Base-by-base conservation (phyloP, 2,113 vertebrate genomes). In the Cichladusa arquata region DNA sequence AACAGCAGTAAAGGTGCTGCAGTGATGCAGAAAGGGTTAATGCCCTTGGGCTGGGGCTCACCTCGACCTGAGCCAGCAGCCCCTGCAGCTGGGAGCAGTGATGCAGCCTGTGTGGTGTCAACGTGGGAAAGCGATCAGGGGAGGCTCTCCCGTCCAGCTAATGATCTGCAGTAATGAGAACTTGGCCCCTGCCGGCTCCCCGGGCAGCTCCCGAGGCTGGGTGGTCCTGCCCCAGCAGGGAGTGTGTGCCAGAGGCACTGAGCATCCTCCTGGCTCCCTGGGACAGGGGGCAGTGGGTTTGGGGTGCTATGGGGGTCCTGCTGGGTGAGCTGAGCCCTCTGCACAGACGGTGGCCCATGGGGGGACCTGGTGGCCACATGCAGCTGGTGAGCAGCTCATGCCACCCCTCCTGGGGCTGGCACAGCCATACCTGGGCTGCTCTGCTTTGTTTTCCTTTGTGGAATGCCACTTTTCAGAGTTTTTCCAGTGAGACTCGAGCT, bases 131-230 rank as follows among this genome's bases (percentile, higher is more conserved):
- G 71, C 0, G 50, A 61, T 82, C 53, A 85, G 90, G 73, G 61
- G 56, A 81, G 70, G 36, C 65, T 45, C 29, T 93, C 65, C 90
- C 6, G 0, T 15, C 25, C 45, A 19, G 77, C 84, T 91, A 40
- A 90, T 15, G 67, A 86, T 33, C 70, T 82, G 78, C 50, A 40
- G 53, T 69, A 90, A 92, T 73, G 88, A 95, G 92, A 88, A 65
- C 74, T 88, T 94, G 93, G 95, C 85, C 74, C 72, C 50, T 18
- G 1, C 36, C 78, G 28, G 48, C 69, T 84, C 83, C 22, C 47
- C 5, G 51, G 84, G 72, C 56, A 53, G 95, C 88, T 45, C 47
- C 6, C 3, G 22, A 11, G 11, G 57, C 57, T 86, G 94, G 86
- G 89, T 88, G 83, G 86, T 87, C 92, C 87, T 67, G 77, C 26